Percentiles rank a stretch among this genome's conserved stretches.
These are phyloP conservation scores for Bursaphelenchus mucronatus DNA, from an alignment of 1,140 invertebrate genomes.

Conservation along the genomic window DNA sequence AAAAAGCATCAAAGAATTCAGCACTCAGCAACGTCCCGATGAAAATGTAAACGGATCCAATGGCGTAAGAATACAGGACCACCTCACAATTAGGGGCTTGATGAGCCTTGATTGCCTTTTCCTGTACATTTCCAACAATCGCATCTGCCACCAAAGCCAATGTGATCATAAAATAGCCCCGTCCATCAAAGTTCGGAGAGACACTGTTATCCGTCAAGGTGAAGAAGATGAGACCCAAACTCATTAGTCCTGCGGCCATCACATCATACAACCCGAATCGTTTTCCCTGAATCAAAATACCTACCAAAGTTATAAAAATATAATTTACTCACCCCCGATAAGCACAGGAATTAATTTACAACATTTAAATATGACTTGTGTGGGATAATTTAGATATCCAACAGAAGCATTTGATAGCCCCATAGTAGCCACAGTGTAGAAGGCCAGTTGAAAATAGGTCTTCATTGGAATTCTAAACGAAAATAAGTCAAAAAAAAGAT, in stretches of 20 bases:
- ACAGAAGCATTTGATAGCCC: conserved; percentile 87
- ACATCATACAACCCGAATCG: conserved; percentile 37
- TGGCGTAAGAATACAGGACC: conserved; percentile 80
- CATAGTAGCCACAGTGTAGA: conserved; percentile 87
- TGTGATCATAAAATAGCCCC: conserved; percentile 78
- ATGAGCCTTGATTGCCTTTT: conserved; percentile 81
- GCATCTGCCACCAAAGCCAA: conserved; percentile 84
- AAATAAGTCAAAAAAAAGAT: conserved; percentile 26
- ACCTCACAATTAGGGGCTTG: conserved; percentile 81
- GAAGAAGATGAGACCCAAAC: conserved; percentile 82
- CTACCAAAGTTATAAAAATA: conserved; percentile 7
- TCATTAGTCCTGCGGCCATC: conserved; percentile 70
- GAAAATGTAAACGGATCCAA: conserved; percentile 80
- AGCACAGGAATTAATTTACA: conserved; percentile 93
- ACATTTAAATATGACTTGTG: conserved; percentile 85
- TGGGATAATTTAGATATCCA: conserved; percentile 92
- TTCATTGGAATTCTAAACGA: conserved; percentile 72
- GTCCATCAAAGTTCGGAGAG: conserved; percentile 77
- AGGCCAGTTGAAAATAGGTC: conserved; percentile 75
- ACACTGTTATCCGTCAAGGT: conserved; percentile 83
- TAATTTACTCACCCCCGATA: conserved; percentile 72
- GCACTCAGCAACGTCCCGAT: conserved; percentile 72
- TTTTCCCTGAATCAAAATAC: conserved; percentile 46
- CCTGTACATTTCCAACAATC: conserved; percentile 89
- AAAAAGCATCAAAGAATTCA: conserved; percentile 71